Conservation (phyloP, 2,797 vertebrate species). For the Nannoperca australis region DNA sequence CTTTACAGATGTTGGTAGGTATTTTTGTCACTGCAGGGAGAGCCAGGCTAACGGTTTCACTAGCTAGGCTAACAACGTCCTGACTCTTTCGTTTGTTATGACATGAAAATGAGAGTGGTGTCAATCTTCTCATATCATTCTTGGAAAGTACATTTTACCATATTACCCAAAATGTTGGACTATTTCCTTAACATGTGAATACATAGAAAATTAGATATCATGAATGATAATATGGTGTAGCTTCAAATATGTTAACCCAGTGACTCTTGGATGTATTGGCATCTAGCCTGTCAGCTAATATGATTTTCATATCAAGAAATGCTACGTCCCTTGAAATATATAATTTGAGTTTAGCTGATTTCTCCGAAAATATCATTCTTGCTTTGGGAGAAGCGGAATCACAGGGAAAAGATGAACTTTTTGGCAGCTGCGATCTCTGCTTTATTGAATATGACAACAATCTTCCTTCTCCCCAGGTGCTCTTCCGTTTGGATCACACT, state of each 20-base stretch:
- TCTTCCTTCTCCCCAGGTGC: conserved; percentile 71
- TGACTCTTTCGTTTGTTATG: too few relatives aligned
- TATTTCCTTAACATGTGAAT: neutral
- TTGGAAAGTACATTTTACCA: neutral
- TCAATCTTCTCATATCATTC: neutral
- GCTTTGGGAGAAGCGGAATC: conserved; percentile 10
- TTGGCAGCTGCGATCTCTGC: conserved; percentile 25
- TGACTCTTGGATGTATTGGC: neutral
- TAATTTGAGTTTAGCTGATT: neutral
- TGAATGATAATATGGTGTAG: neutral
- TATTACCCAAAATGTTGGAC: neutral
- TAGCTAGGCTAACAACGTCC: neutral
- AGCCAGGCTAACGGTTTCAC: neutral
- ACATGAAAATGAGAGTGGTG: too few relatives aligned
- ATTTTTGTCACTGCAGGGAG: neutral
- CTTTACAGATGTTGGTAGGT: neutral
- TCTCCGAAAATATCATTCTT: neutral
- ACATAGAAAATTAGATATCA: neutral
- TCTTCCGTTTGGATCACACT: conserved; percentile 88
- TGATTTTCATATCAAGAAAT: neutral
- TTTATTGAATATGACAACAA: conserved; percentile 20
- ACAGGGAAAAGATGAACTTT: neutral
- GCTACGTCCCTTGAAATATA: neutral
- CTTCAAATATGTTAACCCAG: neutral
- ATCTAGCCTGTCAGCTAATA: neutral